These are phyloP conservation scores for Acheta domesticus DNA, from an alignment of 2,888 invertebrate genomes.

Conservation along the genomic window DNA sequence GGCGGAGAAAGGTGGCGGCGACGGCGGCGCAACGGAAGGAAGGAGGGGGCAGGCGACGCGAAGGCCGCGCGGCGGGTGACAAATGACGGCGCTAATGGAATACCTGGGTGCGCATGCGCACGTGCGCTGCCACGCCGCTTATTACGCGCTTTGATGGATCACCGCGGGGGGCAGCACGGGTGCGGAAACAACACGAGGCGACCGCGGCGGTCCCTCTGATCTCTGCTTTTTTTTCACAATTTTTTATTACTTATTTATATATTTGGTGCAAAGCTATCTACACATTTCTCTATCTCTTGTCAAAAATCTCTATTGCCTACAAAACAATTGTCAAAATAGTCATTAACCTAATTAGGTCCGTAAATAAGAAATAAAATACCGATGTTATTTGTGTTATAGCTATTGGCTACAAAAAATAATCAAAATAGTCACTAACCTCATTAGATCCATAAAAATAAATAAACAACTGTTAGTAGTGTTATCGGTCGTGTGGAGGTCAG, in stretches of 20 bases:
- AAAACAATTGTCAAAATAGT: background rate
- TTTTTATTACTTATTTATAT: too few relatives aligned
- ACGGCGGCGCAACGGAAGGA: background rate
- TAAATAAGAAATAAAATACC: background rate
- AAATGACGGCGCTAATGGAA: constrained; percentile 10
- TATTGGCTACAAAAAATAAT: too few relatives aligned
- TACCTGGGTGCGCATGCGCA: background rate
- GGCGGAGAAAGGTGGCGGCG: background rate
- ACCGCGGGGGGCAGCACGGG: background rate
- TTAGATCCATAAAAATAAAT: too few relatives aligned
- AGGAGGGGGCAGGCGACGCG: background rate
- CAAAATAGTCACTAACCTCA: too few relatives aligned
- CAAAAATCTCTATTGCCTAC: too few relatives aligned
- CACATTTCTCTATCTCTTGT: too few relatives aligned
- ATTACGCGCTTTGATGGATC: background rate
- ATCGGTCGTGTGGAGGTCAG: too few relatives aligned
- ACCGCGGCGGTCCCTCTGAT: background rate
- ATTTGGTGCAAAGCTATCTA: too few relatives aligned
- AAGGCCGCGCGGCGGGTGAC: background rate
- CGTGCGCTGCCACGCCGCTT: background rate
- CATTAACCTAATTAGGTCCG: background rate
- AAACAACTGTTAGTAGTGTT: too few relatives aligned
- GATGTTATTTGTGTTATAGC: too few relatives aligned
- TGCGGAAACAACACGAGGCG: background rate
- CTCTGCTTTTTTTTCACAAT: too few relatives aligned